A percentile compares a stretch with the other conserved stretches of the same genome.
Conservation (phyloP, 2,113 vertebrate genomes). For the Phalacrocorax brasilianus region DNA sequence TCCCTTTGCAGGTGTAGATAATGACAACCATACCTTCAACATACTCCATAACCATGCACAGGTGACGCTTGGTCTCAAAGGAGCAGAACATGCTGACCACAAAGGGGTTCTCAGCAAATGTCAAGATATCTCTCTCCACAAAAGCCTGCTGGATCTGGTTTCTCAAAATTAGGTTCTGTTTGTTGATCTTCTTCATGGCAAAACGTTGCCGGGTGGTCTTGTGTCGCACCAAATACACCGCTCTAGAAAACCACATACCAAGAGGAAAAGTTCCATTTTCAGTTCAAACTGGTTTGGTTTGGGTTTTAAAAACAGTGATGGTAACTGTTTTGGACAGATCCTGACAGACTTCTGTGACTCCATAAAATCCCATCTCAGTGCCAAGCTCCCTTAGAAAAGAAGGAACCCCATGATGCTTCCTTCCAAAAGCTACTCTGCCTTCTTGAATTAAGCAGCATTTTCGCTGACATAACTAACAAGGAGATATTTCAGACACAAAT, state of each 20-base stretch:
- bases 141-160: slow-evolving; percentile 99
- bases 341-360: neutral
- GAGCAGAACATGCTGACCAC: slow-evolving; percentile 99
- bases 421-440: neutral
- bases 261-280: neutral
- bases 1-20: neutral
- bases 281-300: neutral
- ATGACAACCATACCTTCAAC: slow-evolving; percentile 85
- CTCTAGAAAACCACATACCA: slow-evolving; percentile 68
- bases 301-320: neutral
- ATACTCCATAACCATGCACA: slow-evolving; percentile 99
- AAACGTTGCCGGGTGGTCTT: slow-evolving; percentile 93
- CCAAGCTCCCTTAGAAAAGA: neutral
- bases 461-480: neutral
- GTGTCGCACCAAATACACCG: slow-evolving; percentile 93
- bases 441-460: neutral
- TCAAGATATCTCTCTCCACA: slow-evolving; percentile 95
- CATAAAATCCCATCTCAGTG: neutral
- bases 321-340: neutral
- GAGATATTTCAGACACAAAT: neutral
- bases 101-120: slow-evolving; percentile 96
- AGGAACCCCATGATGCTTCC: neutral
- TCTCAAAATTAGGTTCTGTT: slow-evolving; percentile 95
- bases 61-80: slow-evolving; percentile 93
- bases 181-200: slow-evolving; percentile 99